Base-by-base conservation (phyloP, 2,113 vertebrate species). In the Odobenus rosmarus region DNA sequence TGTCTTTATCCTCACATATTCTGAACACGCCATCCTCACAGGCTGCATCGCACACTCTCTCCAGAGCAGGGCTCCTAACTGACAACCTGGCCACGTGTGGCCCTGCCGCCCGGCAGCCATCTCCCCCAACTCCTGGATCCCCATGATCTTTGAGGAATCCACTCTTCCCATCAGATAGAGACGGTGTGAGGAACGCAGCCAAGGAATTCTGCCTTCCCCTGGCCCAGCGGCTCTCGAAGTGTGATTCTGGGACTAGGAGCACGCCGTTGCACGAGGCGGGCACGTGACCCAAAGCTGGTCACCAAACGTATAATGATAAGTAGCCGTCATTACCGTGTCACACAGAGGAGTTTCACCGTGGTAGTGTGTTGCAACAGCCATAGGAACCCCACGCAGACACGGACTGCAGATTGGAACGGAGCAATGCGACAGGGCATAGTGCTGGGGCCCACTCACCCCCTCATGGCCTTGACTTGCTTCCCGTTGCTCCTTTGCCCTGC, bases 391-490 rank as follows among this genome's bases (percentile, higher is more conserved):
- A 14, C 0, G 19, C 31, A 31, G 39, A 16, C 10, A 36, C 5
- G 2, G 74, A n/a, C 39, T 49, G 26, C 0, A 0, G 10, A 53
- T 28, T 36, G 39, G 24, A 24, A 16, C 10, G 13, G 59, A 15
- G 18, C 24, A 16, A 46, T 2, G 26, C 0, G 1, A 24, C 46
- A 0, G 0, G n/a, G 36, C 24, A 49, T 8, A 14, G 1, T 51
- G 31, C 8, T 1, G 10, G 7, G 6, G 16, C 9, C 16, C 1
- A 14, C 0, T 7, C 28, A 72, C 26, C 33, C 0, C 2, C 82
- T 24, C 26, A 0, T 2, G 4, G 26, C 23, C 31, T 16, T 18
- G 51, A 28, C 42, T 4, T 12, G 12, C 28, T 59, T 21, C 21
- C 19, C 0, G 12, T 6, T 3, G 16, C 80, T 80, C 21, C 4